Base-by-base conservation (phyloP, 2,113 vertebrate species). In the Seriola quinqueradiata region DNA sequence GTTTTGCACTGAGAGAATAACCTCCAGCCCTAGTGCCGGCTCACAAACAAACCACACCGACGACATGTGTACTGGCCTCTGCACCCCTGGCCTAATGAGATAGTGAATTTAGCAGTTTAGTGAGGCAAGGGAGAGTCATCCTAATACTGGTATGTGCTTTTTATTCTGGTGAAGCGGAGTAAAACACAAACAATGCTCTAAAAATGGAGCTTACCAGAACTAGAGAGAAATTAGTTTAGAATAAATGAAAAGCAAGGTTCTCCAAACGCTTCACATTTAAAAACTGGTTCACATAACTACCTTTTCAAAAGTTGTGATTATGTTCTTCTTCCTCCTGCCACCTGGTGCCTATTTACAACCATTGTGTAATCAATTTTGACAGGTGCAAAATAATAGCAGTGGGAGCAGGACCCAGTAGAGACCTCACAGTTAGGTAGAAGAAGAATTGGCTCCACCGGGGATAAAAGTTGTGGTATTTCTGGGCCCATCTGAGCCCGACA, bases 291-390 rank as follows among this genome's bases (percentile, higher is more conserved):
- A 54, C 6, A 32, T 36, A 59, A 48, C 48, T 16, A 38, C 16
- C 61, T 34, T 73, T 69, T 19, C 67, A 79, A 70, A 90, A 90
- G 66, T 54, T 77, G 48, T 85, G 48, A 85, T 91, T 86, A 82
- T 83, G 64, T 70, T 59, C 23, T 58, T 66, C 46, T 69, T 88
- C 70, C 66, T 77, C 60, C 36, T 67, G 72, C 83, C 86, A 91
- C 87, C 71, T 88, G 83, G 50, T 69, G 38, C 66, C 60, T 86
- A 71, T 90, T 92, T 70, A 89, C 61, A 61, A 4, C 65, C 55
- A 32, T 60, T 64, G 48, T 75, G 25, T 88, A 92, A 93, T 93
- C 84, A 87, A 36, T 85, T 75, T 75, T 38, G 89, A 87, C 92
- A 90, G 89, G 84, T 92, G 85, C 70, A 82, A 74, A 87, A 77